Evolutionary conservation across 2,797 vertebrate genomes (phyloP).

Genomic region (Dallia pectoralis): DNA sequence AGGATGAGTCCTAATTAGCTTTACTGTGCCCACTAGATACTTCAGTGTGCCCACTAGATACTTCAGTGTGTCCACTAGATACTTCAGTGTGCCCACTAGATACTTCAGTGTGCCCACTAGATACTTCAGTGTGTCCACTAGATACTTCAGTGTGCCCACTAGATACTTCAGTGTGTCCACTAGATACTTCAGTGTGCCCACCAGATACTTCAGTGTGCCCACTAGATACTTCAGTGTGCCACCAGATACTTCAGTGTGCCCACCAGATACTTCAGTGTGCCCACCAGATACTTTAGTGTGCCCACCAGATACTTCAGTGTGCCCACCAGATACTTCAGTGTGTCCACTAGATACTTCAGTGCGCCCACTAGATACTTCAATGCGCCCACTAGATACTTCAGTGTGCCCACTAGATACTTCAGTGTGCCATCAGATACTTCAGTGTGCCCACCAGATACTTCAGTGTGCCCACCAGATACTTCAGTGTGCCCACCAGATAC

Average conservation of each 20-base stretch:
- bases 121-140: slow-evolving; percentile 30
- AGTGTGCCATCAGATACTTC: background rate
- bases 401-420: slow-evolving; percentile 31
- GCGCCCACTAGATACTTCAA: slow-evolving; percentile 88
- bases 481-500: slow-evolving; percentile 29
- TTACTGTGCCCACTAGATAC: background rate
- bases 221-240: slow-evolving; percentile 25
- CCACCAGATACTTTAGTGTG: slow-evolving; percentile 30
- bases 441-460: slow-evolving; percentile 30
- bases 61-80: slow-evolving; percentile 31
- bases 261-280: slow-evolving; percentile 31
- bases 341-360: slow-evolving; percentile 30
- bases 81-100: slow-evolving; percentile 31
- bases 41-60: slow-evolving; percentile 30
- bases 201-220: slow-evolving; percentile 3
- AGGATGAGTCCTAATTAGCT: background rate
- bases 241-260: background rate
- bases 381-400: slow-evolving; percentile 66
- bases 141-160: slow-evolving; percentile 31
- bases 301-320: slow-evolving; percentile 30
- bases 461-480: slow-evolving; percentile 31
- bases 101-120: slow-evolving; percentile 30
- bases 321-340: slow-evolving; percentile 28
- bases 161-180: slow-evolving; percentile 30
- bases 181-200: slow-evolving; percentile 29